Base-by-base conservation (phyloP, 2,113 vertebrate species). In the Laterallus jamaicensis region DNA sequence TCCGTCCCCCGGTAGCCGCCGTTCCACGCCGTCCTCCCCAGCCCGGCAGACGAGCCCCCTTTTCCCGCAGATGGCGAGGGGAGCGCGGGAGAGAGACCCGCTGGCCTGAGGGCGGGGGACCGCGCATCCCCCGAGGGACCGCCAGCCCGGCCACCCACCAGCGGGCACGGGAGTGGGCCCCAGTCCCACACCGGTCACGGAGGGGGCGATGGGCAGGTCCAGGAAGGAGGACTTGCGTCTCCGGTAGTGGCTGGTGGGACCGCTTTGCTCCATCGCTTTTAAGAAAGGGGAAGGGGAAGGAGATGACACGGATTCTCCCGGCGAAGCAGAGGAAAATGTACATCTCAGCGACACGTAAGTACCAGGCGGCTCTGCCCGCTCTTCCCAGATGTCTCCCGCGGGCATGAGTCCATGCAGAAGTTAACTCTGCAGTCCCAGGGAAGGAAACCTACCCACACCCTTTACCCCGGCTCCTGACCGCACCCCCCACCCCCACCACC, bases 301-400 rank as follows among this genome's bases (percentile, higher is more conserved):
- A 37, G 44, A 40, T 91, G 95, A 78, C 87, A 71, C 71, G 69
- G 80, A 94, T 92, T 83, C 70, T 92, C 31, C 79, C 18, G n/a
- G 42, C 7, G 90, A 42, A 88, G 69, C 71, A 83, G 94, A 97
- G 95, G 92, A 81, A 88, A 92, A 94, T 88, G 86, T 35, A 2
- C 77, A 39, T 83, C 74, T 82, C 95, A 42, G 35, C 64, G 92
- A 92, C 89, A 70, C 64, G 95, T 97, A 91, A 97, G 95, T 95
- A 96, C 50, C 83, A n/a, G 87, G 92, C 90, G 55, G 84, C 76
- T 93, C 64, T 58, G 44, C 49, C 64, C 28, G 58, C 60, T 56
- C 75, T 88, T 67, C 50, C 82, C 88, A 37, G 75, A 42, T 31
- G 75, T 73, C 52, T 95, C 54, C 92, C 68, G 54, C 44, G 75